Percentiles rank a stretch among this genome's conserved stretches.
phyloP scores from a whole-genome alignment of 2,113 vertebrate genomes.

The Lathamus discolor region DNA sequence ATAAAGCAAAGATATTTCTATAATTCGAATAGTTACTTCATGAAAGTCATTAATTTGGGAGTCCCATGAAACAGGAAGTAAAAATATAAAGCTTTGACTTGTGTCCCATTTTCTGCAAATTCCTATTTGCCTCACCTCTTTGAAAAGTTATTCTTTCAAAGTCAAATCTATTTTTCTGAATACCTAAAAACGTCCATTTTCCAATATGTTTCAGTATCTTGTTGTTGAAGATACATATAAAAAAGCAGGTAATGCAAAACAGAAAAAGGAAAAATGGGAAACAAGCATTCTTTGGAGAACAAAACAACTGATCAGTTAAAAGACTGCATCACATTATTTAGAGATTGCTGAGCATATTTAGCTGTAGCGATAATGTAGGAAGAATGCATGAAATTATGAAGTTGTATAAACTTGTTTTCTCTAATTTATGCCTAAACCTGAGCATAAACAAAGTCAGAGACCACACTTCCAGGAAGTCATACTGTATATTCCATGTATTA shows the following conservation, averaged over 20 bases:
- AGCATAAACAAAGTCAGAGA: not conserved
- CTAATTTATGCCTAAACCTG: not conserved
- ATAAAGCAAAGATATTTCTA: not conserved
- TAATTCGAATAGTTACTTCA: not conserved
- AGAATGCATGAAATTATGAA: not conserved
- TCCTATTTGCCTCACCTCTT: not conserved
- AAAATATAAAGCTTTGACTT: not conserved
- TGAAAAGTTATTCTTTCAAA: not conserved
- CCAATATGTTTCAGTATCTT: not conserved
- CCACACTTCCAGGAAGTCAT: not conserved
- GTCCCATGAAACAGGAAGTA: not conserved
- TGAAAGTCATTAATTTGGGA: not conserved
- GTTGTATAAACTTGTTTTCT: not conserved
- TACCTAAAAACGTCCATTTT: not conserved
- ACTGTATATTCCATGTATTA: not conserved
- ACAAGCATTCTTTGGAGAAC: not conserved
- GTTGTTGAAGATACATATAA: accelerated
- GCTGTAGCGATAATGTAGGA: not conserved
- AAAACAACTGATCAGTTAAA: not conserved
- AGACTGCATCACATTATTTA: too few species aligned
- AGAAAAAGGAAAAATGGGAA: not conserved
- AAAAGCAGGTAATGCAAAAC: not conserved
- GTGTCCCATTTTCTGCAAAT: not conserved
- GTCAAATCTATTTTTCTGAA: not conserved
- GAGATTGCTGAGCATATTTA: not conserved